phyloP scores from a whole-genome alignment of 2,888 invertebrate species.

The Phasia obesa region DNA sequence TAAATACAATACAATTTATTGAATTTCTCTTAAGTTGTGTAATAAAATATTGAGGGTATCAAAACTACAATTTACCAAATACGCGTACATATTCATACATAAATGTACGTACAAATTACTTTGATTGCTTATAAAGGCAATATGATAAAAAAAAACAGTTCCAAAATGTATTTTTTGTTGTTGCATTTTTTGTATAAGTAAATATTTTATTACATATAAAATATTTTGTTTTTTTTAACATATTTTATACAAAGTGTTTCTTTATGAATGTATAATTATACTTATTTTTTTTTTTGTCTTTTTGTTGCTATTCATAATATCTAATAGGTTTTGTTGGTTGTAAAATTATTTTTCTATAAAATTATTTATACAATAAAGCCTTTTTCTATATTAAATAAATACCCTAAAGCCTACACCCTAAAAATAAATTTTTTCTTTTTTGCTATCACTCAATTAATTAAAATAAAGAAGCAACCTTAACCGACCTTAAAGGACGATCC shows the following conservation, averaged over 20 bases:
- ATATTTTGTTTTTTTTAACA: slow-evolving; percentile 28
- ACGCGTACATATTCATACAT: too few relatives aligned
- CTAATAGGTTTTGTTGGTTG: neutral
- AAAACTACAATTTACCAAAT: slow-evolving; percentile 45
- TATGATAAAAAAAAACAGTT: slow-evolving; percentile 57
- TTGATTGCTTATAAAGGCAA: slow-evolving; percentile 35
- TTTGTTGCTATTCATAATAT: slow-evolving; percentile 10
- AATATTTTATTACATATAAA: slow-evolving; percentile 27
- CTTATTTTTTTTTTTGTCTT: neutral
- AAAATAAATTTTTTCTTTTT: slow-evolving; percentile 25
- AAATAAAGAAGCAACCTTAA: neutral
- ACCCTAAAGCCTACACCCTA: slow-evolving; percentile 35
- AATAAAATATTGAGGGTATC: slow-evolving; percentile 47
- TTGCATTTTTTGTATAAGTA: too few relatives aligned
- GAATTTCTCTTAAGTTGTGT: slow-evolving; percentile 28
- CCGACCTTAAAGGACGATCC: neutral
- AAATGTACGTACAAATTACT: too few relatives aligned
- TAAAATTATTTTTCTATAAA: slow-evolving; percentile 14
- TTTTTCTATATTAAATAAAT: slow-evolving; percentile 10
- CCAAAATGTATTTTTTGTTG: slow-evolving; percentile 15
- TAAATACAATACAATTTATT: slow-evolving; percentile 12
- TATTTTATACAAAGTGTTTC: neutral
- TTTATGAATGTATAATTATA: neutral
- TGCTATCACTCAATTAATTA: slow-evolving; percentile 61
- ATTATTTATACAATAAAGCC: slow-evolving; percentile 44